Evolutionary conservation across 2,797 vertebrate genomes (phyloP), one percentile per base, ranked within the genome.

Genomic region (Threskiornis aethiopicus): DNA sequence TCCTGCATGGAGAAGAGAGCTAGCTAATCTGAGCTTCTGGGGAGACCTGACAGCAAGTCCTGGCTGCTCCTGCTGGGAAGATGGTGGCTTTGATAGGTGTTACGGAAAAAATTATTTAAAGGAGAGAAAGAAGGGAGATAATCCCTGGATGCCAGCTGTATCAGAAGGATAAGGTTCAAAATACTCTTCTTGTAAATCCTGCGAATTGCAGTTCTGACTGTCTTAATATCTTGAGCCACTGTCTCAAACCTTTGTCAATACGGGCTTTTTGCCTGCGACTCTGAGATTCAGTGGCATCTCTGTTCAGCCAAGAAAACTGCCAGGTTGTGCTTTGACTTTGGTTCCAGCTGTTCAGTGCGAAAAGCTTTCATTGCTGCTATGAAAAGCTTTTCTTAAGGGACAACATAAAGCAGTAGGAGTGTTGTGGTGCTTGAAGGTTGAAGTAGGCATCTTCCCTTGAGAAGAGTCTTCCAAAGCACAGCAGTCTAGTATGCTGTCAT

Each of bases 241-340:
- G 52, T 92, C 76, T 92, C 52, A 86, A 80, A 78, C 61, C 65
- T 89, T 81, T 65, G 39, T 95, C 84, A 78, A 25, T 55, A 29
- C 33, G 46, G 67, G 66, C 72, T 49, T 89, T 59, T 88, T 73
- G 75, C 64, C 67, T 82, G 49, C 65, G 88, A 71, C 11, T 26
- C 29, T 87, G 1, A 2, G 59, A 76, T 92, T 93, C 90, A 89
- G 2, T 67, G 61, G 41, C 54, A 84, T 80, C 69, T 67, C 87
- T 83, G 57, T 87, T 93, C 79, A 96, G 82, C 61, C 79, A 86
- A 84, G 71, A 87, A 84, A 96, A 81, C 76, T 93, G 87, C 72
- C 76, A 91, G 82, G 84, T 91, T 96, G 79, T 95, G 84, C 84
- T 97, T 93, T 89, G 89, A 90, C 92, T 97, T 96, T 75, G 71